Conservation (phyloP, 2,888 invertebrate species). For the Ectemnius lituratus region DNA sequence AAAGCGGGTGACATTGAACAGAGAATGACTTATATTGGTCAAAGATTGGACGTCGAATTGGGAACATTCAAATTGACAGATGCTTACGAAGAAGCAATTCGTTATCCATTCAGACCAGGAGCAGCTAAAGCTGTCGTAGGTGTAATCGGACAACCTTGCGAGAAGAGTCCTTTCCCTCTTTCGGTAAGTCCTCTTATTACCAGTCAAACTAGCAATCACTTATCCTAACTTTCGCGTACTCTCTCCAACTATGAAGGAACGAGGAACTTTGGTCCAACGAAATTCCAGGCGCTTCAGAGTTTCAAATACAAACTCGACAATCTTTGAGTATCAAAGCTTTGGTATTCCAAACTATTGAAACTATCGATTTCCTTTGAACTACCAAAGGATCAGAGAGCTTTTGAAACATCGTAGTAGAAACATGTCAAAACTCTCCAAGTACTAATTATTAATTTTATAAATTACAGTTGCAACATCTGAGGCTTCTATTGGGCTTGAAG, state of each 20-base stretch:
- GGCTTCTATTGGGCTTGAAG: slow-evolving; percentile 69
- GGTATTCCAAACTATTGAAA: too few relatives aligned
- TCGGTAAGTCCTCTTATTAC: slow-evolving; percentile 77
- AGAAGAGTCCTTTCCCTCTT: slow-evolving; percentile 78
- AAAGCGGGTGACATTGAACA: slow-evolving; percentile 59
- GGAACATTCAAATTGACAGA: slow-evolving; percentile 76
- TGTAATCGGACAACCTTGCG: slow-evolving; percentile 83
- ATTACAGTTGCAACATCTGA: slow-evolving; percentile 72
- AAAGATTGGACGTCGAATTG: slow-evolving; percentile 79
- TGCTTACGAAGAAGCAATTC: slow-evolving; percentile 83
- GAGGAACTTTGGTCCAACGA: too few relatives aligned
- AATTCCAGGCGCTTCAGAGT: too few relatives aligned
- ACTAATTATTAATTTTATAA: neutral
- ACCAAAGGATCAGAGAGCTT: too few relatives aligned
- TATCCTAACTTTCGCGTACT: too few relatives aligned
- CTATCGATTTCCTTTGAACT: too few relatives aligned
- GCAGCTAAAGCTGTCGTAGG: slow-evolving; percentile 87
- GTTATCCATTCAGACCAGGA: slow-evolving; percentile 87
- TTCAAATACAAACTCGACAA: too few relatives aligned
- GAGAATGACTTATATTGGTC: slow-evolving; percentile 67
- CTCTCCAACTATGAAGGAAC: too few relatives aligned
- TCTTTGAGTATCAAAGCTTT: too few relatives aligned
- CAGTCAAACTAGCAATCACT: too few relatives aligned
- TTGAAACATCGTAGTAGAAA: too few relatives aligned
- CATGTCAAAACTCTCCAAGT: too few relatives aligned